Evolutionary conservation across 2,888 invertebrate genomes (phyloP), one percentile per base, ranked within the genome.

Genomic region (Tholera decimalis): DNA sequence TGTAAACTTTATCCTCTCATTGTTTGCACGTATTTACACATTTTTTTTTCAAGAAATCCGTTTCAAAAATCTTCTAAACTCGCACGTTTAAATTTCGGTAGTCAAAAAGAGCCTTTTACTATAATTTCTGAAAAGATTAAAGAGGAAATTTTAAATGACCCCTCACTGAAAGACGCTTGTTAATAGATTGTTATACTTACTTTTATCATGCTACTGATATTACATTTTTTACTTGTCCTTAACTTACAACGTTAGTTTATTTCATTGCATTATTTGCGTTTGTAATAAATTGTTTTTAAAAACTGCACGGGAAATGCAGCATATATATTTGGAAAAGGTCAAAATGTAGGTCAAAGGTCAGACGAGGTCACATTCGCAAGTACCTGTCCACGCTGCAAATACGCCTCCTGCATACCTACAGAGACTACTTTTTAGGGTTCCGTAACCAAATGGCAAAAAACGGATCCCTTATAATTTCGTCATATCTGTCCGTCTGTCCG

Each of bases 331-430:
- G 13, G 2, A 22, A 43, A 47, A 18, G 46, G 2, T 47, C 46
- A 47, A 9, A 47, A 28, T 47, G 5, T 47, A 65, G 35, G 66
- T 28, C 66, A 65, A 37, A 44, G 35, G 65, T 64, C 62, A 50
- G 15, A 13, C 30, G 49, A 60, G 71, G 61, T 67, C 63, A 44
- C 6, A 49, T 26, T n/a, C 37, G 28, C 35, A 49, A 43, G 59
- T 37, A 22, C 22, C 13, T n/a, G 43, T 43, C 22, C 22, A 50
- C 47, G 28, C 30, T 37, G 47, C 35, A 58, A 49, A 49, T 57
- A 49, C 35, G 33, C 28, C 18, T 49, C 9, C 15, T 47, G 47
- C 47, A 44, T 69, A n/a, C n/a, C n/a, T n/a, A n/a, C 18, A 69
- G 44, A 13, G 1, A 18, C 33, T 11, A 46, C 26, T 37, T 44